Conservation (phyloP, 2,797 vertebrate genomes). For the Argyrosomus regius region DNA sequence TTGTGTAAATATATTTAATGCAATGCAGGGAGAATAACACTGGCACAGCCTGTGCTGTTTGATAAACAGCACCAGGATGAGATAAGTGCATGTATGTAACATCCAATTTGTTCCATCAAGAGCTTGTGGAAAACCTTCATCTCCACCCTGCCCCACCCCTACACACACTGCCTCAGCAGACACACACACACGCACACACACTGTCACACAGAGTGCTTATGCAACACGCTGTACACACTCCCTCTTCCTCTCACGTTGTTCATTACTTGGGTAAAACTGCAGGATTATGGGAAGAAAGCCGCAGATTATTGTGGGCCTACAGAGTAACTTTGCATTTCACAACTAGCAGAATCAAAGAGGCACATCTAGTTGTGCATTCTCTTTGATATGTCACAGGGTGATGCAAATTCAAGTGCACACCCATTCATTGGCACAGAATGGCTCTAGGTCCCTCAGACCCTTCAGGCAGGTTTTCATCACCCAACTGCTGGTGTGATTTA, state of each 20-base stretch:
- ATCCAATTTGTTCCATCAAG: constrained; percentile 52
- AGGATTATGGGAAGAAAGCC: constrained; percentile 75
- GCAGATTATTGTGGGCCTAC: constrained; percentile 72
- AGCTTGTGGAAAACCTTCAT: constrained; percentile 44
- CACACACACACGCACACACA: constrained; percentile 24
- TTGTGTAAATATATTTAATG: constrained; percentile 38
- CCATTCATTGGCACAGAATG: constrained; percentile 65
- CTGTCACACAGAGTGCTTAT: constrained; percentile 50
- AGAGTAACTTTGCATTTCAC: constrained; percentile 70
- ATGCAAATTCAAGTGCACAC: constrained; percentile 75
- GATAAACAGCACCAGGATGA: constrained; percentile 17
- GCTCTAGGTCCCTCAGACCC: constrained; percentile 63
- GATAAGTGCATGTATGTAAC: constrained; percentile 43
- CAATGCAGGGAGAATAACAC: constrained; percentile 22
- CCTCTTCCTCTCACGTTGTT: constrained; percentile 69
- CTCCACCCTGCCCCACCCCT: constrained; percentile 58
- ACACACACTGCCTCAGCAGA: constrained; percentile 9
- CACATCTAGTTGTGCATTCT: constrained; percentile 72
- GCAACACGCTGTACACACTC: constrained; percentile 65
- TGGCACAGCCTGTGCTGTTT: constrained; percentile 14
- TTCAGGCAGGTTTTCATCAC: constrained; percentile 73
- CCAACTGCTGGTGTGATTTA: constrained; percentile 67
- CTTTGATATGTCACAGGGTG: constrained; percentile 79
- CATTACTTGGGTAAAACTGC: constrained; percentile 80
- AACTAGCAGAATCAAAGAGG: constrained; percentile 69